A percentile compares a stretch with the other conserved stretches of the same genome.
These are phyloP conservation scores for Pagetopsis macropterus DNA, from an alignment of 2,797 vertebrate genomes.

Conservation along the genomic window DNA sequence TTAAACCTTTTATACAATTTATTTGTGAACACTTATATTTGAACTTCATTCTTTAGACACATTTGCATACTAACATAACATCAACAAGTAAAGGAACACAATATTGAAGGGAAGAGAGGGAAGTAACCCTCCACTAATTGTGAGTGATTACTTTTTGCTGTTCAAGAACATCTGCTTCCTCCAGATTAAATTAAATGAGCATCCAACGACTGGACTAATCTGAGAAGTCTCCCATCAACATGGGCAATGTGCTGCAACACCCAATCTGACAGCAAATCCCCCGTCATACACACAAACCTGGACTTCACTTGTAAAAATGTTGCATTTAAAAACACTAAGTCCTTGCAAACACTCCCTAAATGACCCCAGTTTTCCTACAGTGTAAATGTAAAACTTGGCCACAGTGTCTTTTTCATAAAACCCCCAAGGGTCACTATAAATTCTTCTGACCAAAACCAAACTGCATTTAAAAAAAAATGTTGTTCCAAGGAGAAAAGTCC, in stretches of 20 bases:
- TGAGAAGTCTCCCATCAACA: slow-evolving; percentile 42
- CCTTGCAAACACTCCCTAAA: not conserved
- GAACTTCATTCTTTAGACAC: not conserved
- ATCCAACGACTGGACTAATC: slow-evolving; percentile 48
- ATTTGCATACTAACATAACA: slow-evolving; percentile 7
- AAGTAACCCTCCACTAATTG: slow-evolving; percentile 41
- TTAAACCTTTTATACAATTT: not conserved
- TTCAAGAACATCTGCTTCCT: slow-evolving; percentile 71
- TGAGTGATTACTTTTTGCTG: slow-evolving; percentile 55
- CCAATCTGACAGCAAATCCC: slow-evolving; percentile 7
- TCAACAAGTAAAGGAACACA: slow-evolving; percentile 59
- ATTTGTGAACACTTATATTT: not conserved
- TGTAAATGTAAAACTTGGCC: not conserved
- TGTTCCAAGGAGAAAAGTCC: too few relatives aligned
- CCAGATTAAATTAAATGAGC: slow-evolving; percentile 66
- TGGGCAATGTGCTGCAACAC: slow-evolving; percentile 27
- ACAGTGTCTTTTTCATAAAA: not conserved
- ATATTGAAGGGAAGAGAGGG: slow-evolving; percentile 26
- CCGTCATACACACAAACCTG: slow-evolving; percentile 8
- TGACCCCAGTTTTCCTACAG: too few relatives aligned
- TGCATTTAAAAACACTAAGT: not conserved
- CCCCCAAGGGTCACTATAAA: not conserved
- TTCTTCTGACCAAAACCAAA: not conserved
- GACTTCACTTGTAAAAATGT: not conserved
- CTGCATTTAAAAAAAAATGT: too few relatives aligned